Base-by-base conservation (phyloP, 2,888 invertebrate genomes). In the Nomada fucata region DNA sequence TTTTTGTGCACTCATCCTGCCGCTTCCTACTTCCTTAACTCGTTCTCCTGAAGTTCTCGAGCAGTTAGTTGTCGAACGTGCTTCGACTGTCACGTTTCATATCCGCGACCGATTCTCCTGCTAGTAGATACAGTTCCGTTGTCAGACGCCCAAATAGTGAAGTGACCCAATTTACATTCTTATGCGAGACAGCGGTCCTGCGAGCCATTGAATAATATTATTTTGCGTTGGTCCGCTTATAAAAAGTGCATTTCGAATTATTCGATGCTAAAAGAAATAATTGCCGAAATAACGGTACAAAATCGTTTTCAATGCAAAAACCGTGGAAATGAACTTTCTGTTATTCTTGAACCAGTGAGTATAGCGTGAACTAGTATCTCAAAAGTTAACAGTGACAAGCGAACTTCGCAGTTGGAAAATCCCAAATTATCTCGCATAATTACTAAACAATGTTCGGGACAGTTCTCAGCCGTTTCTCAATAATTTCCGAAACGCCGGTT, bases 21-120 rank as follows among this genome's bases (percentile, higher is more conserved):
- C 76, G 18, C 73, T 76, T 86, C 83, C 83, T 82, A 82, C 83
- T 73, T 74, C 65, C 57, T 76, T 76, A 65, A n/a, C 20, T 23
- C n/a, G n/a, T 15, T 76, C 65, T 26, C 70, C 9, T 29, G 29
- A 18, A 61, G 73, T 86, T 67, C 61, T 78, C 71, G 50, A 3
- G 23, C 72, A 87, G 83, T 85, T 76, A 26, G 29, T 55, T 29
- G 42, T 26, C 63, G 64, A 79, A 69, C 79, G 44, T 69, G 63
- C 42, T 15, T 44, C 73, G n/a, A 47, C 44, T 36, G 15, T 53
- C 75, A 76, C 70, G 70, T 52, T 59, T 76, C 63, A 15, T 53
- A 15, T 63, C 20, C 9, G 2, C 29, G 57, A 57, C 73, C 36
- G 15, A 15, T 53, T 55, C 13, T 11, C 9, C 29, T 47, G 57